Percentiles rank a stretch among this genome's conserved stretches.
These are phyloP conservation scores for Gymnocephalus cernua DNA, from an alignment of 2,113 vertebrate genomes.

Conservation along the genomic window DNA sequence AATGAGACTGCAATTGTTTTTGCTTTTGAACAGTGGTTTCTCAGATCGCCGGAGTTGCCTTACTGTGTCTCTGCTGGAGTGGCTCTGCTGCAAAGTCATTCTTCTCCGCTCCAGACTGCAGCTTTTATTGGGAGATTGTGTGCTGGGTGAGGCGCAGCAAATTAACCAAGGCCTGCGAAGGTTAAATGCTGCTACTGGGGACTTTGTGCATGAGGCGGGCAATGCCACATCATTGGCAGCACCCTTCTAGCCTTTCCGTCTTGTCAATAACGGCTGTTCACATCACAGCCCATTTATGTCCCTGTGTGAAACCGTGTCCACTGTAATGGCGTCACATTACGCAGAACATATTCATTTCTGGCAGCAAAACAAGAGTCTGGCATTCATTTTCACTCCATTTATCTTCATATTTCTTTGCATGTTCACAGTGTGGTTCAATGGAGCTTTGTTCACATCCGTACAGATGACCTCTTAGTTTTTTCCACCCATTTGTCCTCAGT, in stretches of 20 bases:
- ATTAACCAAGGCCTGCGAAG: constrained; percentile 65
- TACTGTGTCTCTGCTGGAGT: constrained; percentile 42
- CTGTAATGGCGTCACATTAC: constrained; percentile 38
- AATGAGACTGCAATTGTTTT: constrained; percentile 79
- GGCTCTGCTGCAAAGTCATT: constrained; percentile 37
- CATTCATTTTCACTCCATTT: constrained; percentile 42
- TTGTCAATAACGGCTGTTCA: constrained; percentile 48
- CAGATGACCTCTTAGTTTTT: constrained; percentile 65
- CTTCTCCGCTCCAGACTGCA: constrained; percentile 43
- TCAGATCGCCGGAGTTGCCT: constrained; percentile 63
- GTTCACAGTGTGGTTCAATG: constrained; percentile 47
- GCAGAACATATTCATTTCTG: constrained; percentile 20
- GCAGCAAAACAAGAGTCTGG: constrained; percentile 8
- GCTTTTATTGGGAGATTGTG: constrained; percentile 56
- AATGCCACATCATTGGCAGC: constrained; percentile 36
- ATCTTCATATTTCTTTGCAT: constrained; percentile 36
- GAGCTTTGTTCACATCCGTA: constrained; percentile 56
- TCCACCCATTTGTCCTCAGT: constrained; percentile 64
- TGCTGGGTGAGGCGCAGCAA: constrained; percentile 43
- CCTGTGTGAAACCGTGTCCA: constrained; percentile 26
- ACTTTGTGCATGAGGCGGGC: constrained; percentile 41
- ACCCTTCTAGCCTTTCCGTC: constrained; percentile 21
- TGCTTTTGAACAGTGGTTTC: constrained; percentile 71
- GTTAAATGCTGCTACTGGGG: constrained; percentile 66
- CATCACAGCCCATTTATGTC: constrained; percentile 48